Evolutionary conservation across 1,140 invertebrate genomes (phyloP).

Genomic region (Temnothorax longispinosus): DNA sequence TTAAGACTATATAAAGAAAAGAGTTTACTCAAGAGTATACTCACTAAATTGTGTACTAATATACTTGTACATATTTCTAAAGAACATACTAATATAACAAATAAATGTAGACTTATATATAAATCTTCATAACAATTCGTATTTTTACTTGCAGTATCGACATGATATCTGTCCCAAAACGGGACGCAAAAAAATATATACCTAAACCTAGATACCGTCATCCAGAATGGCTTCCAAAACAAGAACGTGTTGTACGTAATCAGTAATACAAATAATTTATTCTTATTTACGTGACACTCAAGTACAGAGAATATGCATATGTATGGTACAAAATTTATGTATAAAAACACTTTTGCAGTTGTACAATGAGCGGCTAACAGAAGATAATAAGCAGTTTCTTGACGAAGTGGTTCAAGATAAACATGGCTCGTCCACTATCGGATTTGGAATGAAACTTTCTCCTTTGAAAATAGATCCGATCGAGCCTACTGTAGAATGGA

Average conservation of each 20-base stretch:
- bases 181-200: conserved; percentile 23
- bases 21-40: not conserved
- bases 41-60: not conserved
- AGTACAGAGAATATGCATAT: not conserved
- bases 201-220: conserved; percentile 84
- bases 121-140: conserved; percentile 19
- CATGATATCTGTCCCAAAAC: conserved; percentile 43
- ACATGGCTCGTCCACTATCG: conserved; percentile 85
- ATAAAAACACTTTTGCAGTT: conserved; percentile 83
- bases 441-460: conserved; percentile 73
- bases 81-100: not conserved
- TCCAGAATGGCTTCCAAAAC: conserved; percentile 87
- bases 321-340: not conserved
- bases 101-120: not conserved
- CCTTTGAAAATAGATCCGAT: conserved; percentile 87
- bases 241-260: conserved; percentile 84
- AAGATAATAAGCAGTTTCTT: conserved; percentile 93
- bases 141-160: conserved; percentile 62
- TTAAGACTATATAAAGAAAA: not conserved
- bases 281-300: conserved; percentile 52
- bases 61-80: not conserved
- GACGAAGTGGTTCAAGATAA: conserved; percentile 91
- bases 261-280: conserved; percentile 21
- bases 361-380: conserved; percentile 90
- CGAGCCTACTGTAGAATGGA: conserved; percentile 88